Base-by-base conservation (phyloP, 92 coral and sea anemone species). In the Heliopora coerulea region DNA sequence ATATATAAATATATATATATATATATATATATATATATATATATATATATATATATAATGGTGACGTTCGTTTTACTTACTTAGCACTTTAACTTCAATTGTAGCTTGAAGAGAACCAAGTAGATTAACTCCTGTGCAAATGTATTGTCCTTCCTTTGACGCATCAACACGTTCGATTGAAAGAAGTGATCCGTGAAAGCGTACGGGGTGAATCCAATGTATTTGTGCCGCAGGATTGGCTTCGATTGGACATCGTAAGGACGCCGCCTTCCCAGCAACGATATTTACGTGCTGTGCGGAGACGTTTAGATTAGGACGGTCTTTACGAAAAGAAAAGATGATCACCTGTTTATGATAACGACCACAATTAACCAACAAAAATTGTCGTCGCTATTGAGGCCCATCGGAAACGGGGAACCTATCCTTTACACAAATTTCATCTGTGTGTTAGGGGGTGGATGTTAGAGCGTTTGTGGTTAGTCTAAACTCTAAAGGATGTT, bases 161-260 rank as follows among this genome's bases (percentile, higher is more conserved):
- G 65, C 79, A 29, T 37, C 32, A 1, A 70, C 77, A 25, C 54
- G 52, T 5, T 48, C 0, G 64, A 70, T 52, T 5, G 33, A 29
- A 31, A 70, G 49, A 49, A 23, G 28, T 12, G 28, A 9, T 70
- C 77, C 77, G 26, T 48, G 7, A 37, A 54, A 54, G 8, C 9
- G 42, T 33, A 52, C 32, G 29, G 77, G 63, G 24, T 24, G 85
- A 0, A 39, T 61, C 98, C 98, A 93, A 54, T 44, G 86, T 72
- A 78, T 84, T 28, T 81, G 37, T 2, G 96, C 84, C 15, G 76
- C 29, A 27, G 98, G 98, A 62, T 63, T 84, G n/a, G 84, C 96
- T 73, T 83, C 46, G 37, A 86, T 86, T 46, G 79, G 82, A 61
- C 98, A 93, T 29, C 78, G 83, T 52, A 83, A 67, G 26, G 18